Base-by-base conservation (phyloP, 2,113 vertebrate genomes). In the Cryptotis parvus region DNA sequence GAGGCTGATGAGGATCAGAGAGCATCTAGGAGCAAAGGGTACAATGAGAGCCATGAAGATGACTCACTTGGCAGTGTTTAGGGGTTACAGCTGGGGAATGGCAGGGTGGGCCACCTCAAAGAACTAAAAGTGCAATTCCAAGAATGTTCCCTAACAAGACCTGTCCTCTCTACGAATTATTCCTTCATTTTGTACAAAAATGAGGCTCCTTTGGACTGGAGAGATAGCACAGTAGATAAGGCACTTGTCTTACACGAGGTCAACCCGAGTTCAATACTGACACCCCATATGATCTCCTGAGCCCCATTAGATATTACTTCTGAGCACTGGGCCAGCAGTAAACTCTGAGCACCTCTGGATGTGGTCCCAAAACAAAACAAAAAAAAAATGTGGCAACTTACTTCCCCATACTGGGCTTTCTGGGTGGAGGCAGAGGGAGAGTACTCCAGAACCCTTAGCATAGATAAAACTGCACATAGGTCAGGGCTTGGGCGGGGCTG, bases 141-240 rank as follows among this genome's bases (percentile, higher is more conserved):
- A 55, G 24, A 1, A 52, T 41, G 14, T 27, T n/a, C 31, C 72
- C 37, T 12, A 58, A 29, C 16, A 63, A 82, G 16, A 9, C 12
- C 4, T 31, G 26, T 35, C n/a, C 20, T 55, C 10, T 35, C 43
- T 68, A 37, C 27, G 37, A 87, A 7, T 15, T 52, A 77, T 33
- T 55, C 61, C 66, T 77, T 75, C 41, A 26, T 74, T 76, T 18
- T 26, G 3, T 58, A 49, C 10, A 70, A 84, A 87, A 93, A 7
- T 52, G 49, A 14, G 49, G 49, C 49, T 52, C 10, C 49, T 52
- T 52, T 10, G 49, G 16, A 16, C 49, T 52, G 49, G 10, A 52
- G 49, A 52, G 49, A 52, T 16, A 52, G 49, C 16, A 52, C 49
- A 52, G 49, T 16, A 52, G 16, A 52, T 52, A 52, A 16, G 16